Percentiles rank a stretch among this genome's conserved stretches.
Evolutionary conservation across 1,140 invertebrate species (phyloP).

Genomic region (Drosophila novamexicana): DNA sequence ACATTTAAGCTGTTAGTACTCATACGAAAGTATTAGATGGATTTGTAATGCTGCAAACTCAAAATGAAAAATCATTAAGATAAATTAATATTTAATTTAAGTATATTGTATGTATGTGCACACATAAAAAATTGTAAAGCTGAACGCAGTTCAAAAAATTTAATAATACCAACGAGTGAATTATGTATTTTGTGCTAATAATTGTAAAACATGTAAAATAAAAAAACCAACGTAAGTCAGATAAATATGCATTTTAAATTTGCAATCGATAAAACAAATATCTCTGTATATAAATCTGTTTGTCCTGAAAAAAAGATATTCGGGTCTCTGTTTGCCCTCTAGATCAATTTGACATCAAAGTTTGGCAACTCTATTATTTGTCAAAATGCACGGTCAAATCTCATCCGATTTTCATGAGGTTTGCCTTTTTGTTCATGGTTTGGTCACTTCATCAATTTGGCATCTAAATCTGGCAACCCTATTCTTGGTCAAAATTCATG

Average conservation of each 20-base stretch:
- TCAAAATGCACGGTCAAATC: too few relatives aligned
- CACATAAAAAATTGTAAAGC: neutral
- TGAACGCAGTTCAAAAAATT: conserved; percentile 14
- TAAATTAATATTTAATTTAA: conserved; percentile 35
- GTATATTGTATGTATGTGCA: conserved; percentile 9
- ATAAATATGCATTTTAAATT: neutral
- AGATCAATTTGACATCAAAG: too few relatives aligned
- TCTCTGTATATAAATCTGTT: too few relatives aligned
- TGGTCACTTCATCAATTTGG: too few relatives aligned
- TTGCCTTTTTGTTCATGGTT: too few relatives aligned
- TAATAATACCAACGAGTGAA: conserved; percentile 43
- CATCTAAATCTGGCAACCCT: too few relatives aligned
- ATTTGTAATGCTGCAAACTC: conserved; percentile 43
- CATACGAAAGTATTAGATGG: conserved; percentile 66
- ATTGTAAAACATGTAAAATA: conserved; percentile 44
- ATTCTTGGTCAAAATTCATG: too few relatives aligned
- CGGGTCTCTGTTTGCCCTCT: too few relatives aligned
- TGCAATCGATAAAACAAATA: neutral
- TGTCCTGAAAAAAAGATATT: too few relatives aligned
- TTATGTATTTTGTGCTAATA: conserved; percentile 58
- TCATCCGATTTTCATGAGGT: too few relatives aligned
- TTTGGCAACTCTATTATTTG: too few relatives aligned
- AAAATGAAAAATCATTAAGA: conserved; percentile 31
- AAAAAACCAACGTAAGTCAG: conserved; percentile 27
- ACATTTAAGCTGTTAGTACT: conserved; percentile 38